phyloP scores from a whole-genome alignment of 2,797 vertebrate species.

The Austrolebias charrua region DNA sequence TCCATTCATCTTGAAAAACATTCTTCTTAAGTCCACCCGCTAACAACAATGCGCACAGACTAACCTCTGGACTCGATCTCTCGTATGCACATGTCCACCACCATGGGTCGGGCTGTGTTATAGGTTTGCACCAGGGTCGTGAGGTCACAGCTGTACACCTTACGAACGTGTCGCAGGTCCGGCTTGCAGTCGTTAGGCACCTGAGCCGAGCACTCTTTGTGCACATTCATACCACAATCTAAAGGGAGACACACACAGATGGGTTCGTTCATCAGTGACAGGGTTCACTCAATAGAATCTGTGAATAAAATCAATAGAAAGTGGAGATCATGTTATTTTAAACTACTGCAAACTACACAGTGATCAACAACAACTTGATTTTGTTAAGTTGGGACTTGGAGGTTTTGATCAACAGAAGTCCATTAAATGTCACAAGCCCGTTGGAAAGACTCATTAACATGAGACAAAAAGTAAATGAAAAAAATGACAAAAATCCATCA shows the following conservation, averaged over 20 bases:
- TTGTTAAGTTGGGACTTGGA: too few relatives aligned
- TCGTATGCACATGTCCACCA: slow-evolving; percentile 99
- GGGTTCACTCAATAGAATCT: not conserved
- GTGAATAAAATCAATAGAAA: slow-evolving; percentile 8
- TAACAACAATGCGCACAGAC: slow-evolving; percentile 21
- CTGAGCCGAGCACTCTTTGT: slow-evolving; percentile 97
- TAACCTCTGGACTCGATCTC: slow-evolving; percentile 99
- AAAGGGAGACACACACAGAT: slow-evolving; percentile 3
- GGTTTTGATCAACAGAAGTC: slow-evolving; percentile 45
- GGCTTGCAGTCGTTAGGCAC: slow-evolving; percentile 97
- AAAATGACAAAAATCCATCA: too few relatives aligned
- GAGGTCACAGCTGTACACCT: slow-evolving; percentile 99
- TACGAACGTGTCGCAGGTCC: slow-evolving; percentile 95
- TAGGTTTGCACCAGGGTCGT: slow-evolving; percentile 96
- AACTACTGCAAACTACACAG: too few relatives aligned
- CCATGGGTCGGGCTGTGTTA: slow-evolving; percentile 95
- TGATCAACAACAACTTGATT: too few relatives aligned
- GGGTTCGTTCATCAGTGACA: slow-evolving; percentile 2
- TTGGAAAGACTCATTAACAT: slow-evolving; percentile 29
- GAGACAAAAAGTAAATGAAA: too few relatives aligned
- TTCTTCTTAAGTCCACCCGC: too few relatives aligned
- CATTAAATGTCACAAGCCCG: slow-evolving; percentile 57
- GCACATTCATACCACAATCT: slow-evolving; percentile 98
- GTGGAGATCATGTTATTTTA: not conserved
- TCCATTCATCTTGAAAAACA: too few relatives aligned